Evolutionary conservation across 2,113 vertebrate genomes (phyloP).

Genomic region (Phalacrocorax aristotelis): DNA sequence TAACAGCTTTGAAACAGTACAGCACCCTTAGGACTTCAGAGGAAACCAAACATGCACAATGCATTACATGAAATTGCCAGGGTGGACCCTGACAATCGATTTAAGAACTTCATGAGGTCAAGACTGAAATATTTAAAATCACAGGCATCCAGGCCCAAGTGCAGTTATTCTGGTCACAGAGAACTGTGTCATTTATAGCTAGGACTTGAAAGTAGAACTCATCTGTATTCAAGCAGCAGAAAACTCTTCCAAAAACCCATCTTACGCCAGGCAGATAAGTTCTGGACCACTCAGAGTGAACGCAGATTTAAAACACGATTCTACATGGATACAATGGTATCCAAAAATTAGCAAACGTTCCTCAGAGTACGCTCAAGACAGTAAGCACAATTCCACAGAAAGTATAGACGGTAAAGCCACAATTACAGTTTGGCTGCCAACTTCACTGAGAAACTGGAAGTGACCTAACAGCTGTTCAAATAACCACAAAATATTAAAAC

Average conservation of each 20-base stretch:
- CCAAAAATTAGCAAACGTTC: background rate
- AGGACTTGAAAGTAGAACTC: background rate
- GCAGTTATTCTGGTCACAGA: background rate
- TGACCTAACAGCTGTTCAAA: constrained; percentile 76
- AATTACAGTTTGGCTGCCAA: constrained; percentile 61
- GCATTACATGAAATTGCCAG: background rate
- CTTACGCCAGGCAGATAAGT: fast-evolving
- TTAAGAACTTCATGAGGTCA: no score
- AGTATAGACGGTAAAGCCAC: constrained; percentile 40
- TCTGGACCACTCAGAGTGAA: background rate
- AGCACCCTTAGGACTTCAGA: background rate
- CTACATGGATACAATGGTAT: background rate
- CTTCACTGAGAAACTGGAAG: constrained; percentile 63
- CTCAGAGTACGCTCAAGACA: background rate
- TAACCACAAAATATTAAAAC: constrained; percentile 70
- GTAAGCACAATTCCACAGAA: background rate
- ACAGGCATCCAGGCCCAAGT: background rate
- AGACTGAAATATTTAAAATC: no score
- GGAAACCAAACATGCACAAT: background rate
- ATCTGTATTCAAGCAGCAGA: background rate
- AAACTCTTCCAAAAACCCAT: background rate
- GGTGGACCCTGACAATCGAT: no score
- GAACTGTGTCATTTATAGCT: background rate
- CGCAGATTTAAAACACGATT: background rate
- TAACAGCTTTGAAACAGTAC: background rate